Evolutionary conservation across 64 coral and sea anemone genomes (phyloP), one percentile per base, ranked within the genome.

Genomic region (Acropora tenuis): DNA sequence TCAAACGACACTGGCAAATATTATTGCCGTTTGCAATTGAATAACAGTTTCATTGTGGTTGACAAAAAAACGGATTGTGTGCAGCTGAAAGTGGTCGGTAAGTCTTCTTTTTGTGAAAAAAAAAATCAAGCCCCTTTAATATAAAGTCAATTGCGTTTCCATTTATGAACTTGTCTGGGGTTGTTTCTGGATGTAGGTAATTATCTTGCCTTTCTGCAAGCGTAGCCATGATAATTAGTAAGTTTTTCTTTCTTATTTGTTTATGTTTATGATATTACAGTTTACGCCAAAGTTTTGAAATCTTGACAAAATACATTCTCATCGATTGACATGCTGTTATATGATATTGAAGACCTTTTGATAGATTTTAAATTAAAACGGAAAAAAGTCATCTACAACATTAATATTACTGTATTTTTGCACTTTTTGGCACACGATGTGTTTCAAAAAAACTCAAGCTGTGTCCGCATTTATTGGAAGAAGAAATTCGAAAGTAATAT

Each of bases 191-290:
- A 69, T 3, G 13, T 69, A 30, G 30, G 30, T 30, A 30, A 30
- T 30, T 30, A 30, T 30, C 30, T 30, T 30, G 30, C 30, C 30
- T 30, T 30, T 30, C 30, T 30, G 30, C 30, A 30, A 30, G 30
- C 30, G 30, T 30, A 30, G 30, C 30, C 30, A 30, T 30, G 30
- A 8, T 40, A 71, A 71, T 71, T 71, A 20, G 68, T 19, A 19
- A 17, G 68, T 78, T 71, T n/a, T 71, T 40, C 43, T 76, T 50
- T 13, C 17, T 78, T 78, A 48, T 78, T 78, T 78, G 75, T 48
- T 78, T 78, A 2, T 78, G 75, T 48, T 78, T 78, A 2, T 78
- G 43, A 19, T 48, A 78, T 78, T 18, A 15, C 17, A 48, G 43
- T 76, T 76, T 76, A 4, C 3, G 73, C 40, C 42, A 12, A 40